A percentile compares a stretch with the other conserved stretches of the same genome.
Conservation (phyloP, 2,888 invertebrate species). For the Diogma glabrata region DNA sequence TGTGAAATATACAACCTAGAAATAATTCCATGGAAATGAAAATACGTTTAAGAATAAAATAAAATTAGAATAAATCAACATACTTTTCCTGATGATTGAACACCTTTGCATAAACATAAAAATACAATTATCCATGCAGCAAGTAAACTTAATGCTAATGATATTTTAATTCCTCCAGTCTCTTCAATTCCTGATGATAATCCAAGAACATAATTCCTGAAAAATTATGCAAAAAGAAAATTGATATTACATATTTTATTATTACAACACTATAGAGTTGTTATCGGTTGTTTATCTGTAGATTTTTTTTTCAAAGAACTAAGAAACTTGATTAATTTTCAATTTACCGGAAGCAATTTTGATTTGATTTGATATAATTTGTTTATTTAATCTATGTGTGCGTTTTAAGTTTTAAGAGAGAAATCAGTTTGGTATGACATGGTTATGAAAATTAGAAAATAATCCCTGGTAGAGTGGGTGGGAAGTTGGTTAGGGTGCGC, state of each 20-base stretch:
- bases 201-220: constrained; percentile 39
- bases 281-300: too few relatives aligned
- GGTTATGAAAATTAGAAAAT: too few relatives aligned
- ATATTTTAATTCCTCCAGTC: constrained; percentile 51
- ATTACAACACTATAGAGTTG: not conserved
- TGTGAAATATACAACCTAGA: constrained; percentile 56
- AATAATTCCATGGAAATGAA: too few relatives aligned
- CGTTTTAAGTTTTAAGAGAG: too few relatives aligned
- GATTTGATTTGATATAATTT: too few relatives aligned
- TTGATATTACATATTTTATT: not conserved
- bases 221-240: not conserved
- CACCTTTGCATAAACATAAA: constrained; percentile 65
- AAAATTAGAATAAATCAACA: constrained; percentile 7
- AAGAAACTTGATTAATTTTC: too few relatives aligned
- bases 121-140: constrained; percentile 70
- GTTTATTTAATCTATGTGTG: too few relatives aligned
- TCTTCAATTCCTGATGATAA: constrained; percentile 64
- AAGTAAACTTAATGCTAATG: constrained; percentile 61
- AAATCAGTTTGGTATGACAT: too few relatives aligned
- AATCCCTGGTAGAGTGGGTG: too few relatives aligned
- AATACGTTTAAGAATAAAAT: constrained; percentile 17
- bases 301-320: too few relatives aligned
- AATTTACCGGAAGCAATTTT: too few relatives aligned
- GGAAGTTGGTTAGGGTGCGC: too few relatives aligned
- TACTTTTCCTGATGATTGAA: constrained; percentile 66